Conservation (phyloP, 2,888 invertebrate species). For the Sericinus montela region DNA sequence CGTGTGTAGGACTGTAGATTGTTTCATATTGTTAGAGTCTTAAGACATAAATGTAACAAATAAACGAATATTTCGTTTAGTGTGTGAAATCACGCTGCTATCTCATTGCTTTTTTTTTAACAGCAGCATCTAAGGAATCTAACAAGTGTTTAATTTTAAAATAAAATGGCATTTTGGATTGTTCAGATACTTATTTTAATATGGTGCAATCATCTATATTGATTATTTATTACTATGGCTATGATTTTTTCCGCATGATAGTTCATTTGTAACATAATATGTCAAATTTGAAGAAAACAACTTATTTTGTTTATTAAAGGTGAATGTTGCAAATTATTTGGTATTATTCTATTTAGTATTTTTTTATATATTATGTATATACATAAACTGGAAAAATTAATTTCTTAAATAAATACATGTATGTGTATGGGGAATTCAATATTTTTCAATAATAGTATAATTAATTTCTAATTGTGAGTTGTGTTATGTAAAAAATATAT, state of each 20-base stretch:
- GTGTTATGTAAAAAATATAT: constrained; percentile 17
- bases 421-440: constrained; percentile 38
- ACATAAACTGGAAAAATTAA: constrained; percentile 54
- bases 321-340: constrained; percentile 60
- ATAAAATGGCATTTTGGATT: neutral
- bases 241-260: neutral
- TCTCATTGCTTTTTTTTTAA: neutral
- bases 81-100: neutral
- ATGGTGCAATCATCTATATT: constrained; percentile 37
- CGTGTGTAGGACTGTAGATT: constrained; percentile 64
- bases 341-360: constrained; percentile 51
- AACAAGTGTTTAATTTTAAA: neutral
- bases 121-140: neutral
- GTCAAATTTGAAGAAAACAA: neutral
- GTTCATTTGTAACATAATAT: neutral
- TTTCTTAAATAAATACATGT: constrained; percentile 45
- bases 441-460: constrained; percentile 30
- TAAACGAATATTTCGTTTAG: constrained; percentile 5
- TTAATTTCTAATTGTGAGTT: constrained; percentile 22
- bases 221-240: constrained; percentile 23
- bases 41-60: constrained; percentile 40
- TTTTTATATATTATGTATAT: constrained; percentile 61
- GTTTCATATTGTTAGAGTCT: constrained; percentile 59
- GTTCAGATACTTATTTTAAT: neutral
- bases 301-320: constrained; percentile 42